Evolutionary conservation across 1,140 invertebrate species (phyloP).

Genomic region (Probaryconus sp.): DNA sequence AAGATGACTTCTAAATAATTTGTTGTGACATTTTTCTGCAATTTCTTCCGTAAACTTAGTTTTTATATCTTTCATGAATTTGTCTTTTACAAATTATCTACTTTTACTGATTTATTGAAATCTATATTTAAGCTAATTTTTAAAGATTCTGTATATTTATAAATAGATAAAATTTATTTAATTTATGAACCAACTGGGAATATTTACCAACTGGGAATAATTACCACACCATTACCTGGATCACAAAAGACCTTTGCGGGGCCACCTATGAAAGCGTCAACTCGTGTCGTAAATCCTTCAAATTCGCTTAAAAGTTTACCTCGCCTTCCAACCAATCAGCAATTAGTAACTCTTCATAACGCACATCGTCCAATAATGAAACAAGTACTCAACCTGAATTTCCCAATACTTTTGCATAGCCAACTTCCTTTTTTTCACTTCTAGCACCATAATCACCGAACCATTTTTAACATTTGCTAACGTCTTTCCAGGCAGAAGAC

Average conservation of each 20-base stretch:
- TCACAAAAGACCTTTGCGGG: constrained; percentile 75
- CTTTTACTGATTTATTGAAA: no score
- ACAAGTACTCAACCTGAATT: constrained; percentile 62
- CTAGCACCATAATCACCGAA: constrained; percentile 77
- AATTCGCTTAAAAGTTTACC: constrained; percentile 71
- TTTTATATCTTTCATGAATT: no score
- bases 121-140: no score
- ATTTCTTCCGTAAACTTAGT: no score
- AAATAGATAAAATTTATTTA: no score
- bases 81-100: no score
- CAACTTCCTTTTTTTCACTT: constrained; percentile 77
- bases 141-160: no score
- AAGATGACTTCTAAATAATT: no score
- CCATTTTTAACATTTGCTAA: constrained; percentile 77
- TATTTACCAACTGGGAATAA: constrained; percentile 70
- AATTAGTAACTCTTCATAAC: constrained; percentile 59
- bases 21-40: no score
- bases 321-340: constrained; percentile 67
- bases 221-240: constrained; percentile 77
- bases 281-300: constrained; percentile 73
- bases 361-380: constrained; percentile 65
- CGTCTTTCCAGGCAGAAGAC: constrained; percentile 73
- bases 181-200: no score
- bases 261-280: constrained; percentile 76
- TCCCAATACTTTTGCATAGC: constrained; percentile 71